phyloP scores from a whole-genome alignment of 2,113 vertebrate genomes.

The Lophotis ruficrista region DNA sequence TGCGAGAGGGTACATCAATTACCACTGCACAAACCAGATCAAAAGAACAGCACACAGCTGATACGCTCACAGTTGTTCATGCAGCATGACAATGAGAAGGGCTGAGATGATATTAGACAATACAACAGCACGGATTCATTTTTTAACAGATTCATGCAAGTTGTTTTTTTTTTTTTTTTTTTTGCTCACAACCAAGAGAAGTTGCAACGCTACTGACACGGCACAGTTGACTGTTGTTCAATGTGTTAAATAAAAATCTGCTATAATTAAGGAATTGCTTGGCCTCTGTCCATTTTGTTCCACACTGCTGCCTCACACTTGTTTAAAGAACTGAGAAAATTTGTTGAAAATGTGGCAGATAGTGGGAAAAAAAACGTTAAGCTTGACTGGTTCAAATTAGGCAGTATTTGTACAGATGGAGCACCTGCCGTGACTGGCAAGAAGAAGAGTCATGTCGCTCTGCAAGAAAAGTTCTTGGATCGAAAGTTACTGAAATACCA shows the following conservation, averaged over 20 bases:
- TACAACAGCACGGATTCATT: neutral
- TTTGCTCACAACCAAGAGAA: neutral
- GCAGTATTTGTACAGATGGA: constrained; percentile 52
- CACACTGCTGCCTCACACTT: constrained; percentile 35
- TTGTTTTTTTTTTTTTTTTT: neutral
- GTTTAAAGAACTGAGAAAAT: constrained; percentile 39
- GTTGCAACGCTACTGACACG: neutral
- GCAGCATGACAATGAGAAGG: constrained; percentile 27
- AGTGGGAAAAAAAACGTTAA: neutral
- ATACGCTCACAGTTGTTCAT: neutral
- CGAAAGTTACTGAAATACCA: constrained; percentile 18
- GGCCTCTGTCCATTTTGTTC: constrained; percentile 45
- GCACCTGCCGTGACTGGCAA: constrained; percentile 56
- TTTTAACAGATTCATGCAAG: neutral
- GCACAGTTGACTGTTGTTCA: neutral
- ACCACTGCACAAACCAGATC: constrained; percentile 5
- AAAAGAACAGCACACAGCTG: constrained; percentile 37
- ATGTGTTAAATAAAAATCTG: neutral
- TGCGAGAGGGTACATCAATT: neutral
- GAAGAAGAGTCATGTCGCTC: neutral
- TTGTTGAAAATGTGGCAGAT: constrained; percentile 32
- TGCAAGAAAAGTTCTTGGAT: constrained; percentile 41
- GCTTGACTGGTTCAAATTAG: constrained; percentile 23
- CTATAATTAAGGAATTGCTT: constrained; percentile 27
- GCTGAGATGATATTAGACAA: neutral